Evolutionary conservation across 2,113 vertebrate species (phyloP).

Genomic region (Gavia stellata): DNA sequence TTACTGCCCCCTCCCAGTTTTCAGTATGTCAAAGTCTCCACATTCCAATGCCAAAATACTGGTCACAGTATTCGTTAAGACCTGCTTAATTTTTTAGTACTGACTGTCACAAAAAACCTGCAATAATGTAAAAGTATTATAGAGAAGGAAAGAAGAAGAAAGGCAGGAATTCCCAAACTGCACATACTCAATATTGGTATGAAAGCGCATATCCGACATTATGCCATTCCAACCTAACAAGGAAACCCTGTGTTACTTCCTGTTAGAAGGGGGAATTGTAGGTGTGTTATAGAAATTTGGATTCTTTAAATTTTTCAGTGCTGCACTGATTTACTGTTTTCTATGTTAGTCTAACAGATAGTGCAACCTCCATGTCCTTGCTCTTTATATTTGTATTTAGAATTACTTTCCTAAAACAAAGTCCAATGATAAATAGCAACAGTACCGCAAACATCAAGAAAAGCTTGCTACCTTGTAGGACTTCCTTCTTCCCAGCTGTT

Average conservation of each 20-base stretch:
- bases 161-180: background rate
- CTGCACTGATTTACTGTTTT: background rate
- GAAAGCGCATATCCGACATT: background rate
- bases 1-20: background rate
- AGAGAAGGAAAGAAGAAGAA: background rate
- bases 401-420: background rate
- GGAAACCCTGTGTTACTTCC: background rate
- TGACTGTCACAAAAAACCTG: background rate
- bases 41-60: background rate
- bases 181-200: background rate
- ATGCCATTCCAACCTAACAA: background rate
- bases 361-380: background rate
- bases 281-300: background rate
- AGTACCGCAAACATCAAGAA: background rate
- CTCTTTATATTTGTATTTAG: background rate
- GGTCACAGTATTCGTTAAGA: background rate
- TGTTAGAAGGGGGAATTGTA: background rate
- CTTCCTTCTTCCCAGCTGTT: background rate
- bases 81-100: background rate
- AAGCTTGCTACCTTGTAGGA: background rate
- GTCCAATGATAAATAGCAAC: background rate
- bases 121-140: background rate
- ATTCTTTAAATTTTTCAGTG: background rate
- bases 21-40: background rate
- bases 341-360: background rate